Evolutionary conservation across 35 echinoderm and acorn worm genomes (phyloP).

Genomic region (Patiria miniata): DNA sequence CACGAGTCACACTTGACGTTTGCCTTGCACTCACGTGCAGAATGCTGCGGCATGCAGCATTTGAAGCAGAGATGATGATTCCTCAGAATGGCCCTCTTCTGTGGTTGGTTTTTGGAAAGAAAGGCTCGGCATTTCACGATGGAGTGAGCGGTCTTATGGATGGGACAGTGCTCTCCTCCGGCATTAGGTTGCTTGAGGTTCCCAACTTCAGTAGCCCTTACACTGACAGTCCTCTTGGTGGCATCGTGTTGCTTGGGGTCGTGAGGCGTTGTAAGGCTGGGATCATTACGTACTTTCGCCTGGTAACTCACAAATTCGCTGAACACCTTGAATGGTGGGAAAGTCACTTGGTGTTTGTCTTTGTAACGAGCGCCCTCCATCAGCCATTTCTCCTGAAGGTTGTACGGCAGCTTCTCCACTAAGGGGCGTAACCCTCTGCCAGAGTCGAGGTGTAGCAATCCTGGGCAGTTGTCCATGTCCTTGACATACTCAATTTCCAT

Average conservation of each 20-base stretch:
- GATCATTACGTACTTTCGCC: no score
- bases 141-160: no score
- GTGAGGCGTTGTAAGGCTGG: no score
- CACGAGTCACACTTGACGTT: not conserved
- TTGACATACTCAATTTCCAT: conserved; percentile 17
- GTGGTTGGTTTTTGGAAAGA: no score
- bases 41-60: not conserved
- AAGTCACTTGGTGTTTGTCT: conserved; percentile 13
- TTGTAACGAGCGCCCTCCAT: conserved; percentile 16
- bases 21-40: not conserved
- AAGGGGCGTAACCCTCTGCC: not conserved
- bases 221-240: no score
- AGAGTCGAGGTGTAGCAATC: conserved; percentile 23
- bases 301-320: not conserved
- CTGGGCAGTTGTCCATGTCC: conserved; percentile 7
- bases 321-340: conserved; percentile 8
- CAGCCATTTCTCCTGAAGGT: not conserved
- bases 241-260: no score
- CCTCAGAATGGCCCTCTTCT: no score
- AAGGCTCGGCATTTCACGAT: no score
- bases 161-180: no score
- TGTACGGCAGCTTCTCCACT: no score
- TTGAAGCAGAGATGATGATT: not conserved
- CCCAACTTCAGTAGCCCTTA: no score
- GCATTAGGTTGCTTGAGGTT: no score